Conservation (phyloP, 2,113 vertebrate species). For the Urocitellus parryii region DNA sequence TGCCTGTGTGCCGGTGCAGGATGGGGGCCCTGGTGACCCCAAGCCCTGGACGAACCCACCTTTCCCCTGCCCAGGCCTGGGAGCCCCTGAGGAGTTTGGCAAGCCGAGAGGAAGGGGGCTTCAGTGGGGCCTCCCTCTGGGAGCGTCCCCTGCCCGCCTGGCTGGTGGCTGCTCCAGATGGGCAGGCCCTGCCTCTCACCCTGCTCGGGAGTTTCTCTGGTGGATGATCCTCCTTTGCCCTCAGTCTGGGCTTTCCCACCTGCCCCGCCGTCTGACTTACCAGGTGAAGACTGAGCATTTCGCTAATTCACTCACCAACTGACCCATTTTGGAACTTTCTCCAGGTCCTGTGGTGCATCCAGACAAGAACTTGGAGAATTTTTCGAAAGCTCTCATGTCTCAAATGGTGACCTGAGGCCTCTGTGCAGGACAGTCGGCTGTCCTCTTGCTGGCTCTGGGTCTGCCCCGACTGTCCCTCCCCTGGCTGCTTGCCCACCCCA, state of each 20-base stretch:
- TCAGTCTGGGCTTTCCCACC: background rate
- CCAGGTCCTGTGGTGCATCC: background rate
- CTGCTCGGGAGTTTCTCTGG: background rate
- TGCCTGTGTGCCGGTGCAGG: background rate
- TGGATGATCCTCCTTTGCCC: background rate
- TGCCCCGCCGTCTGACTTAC: background rate
- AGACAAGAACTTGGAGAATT: background rate
- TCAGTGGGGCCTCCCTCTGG: background rate
- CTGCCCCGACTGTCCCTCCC: too few species aligned
- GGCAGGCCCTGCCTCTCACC: rapidly evolving
- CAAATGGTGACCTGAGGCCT: background rate
- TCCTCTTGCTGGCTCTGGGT: background rate
- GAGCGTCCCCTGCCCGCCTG: background rate
- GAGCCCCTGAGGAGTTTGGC: too few species aligned
- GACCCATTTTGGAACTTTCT: conserved; percentile 35
- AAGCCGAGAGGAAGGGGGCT: too few species aligned
- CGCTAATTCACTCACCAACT: background rate
- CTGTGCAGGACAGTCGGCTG: rapidly evolving
- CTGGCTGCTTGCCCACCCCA: rapidly evolving
- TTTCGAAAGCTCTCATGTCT: background rate
- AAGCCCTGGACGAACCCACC: too few species aligned
- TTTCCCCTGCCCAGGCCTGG: background rate
- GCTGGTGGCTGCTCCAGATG: rapidly evolving
- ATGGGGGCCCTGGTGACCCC: rapidly evolving
- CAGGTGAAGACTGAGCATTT: rapidly evolving